These are phyloP conservation scores for Candidula unifasciata DNA, from an alignment of 2,888 invertebrate species.

Conservation along the genomic window DNA sequence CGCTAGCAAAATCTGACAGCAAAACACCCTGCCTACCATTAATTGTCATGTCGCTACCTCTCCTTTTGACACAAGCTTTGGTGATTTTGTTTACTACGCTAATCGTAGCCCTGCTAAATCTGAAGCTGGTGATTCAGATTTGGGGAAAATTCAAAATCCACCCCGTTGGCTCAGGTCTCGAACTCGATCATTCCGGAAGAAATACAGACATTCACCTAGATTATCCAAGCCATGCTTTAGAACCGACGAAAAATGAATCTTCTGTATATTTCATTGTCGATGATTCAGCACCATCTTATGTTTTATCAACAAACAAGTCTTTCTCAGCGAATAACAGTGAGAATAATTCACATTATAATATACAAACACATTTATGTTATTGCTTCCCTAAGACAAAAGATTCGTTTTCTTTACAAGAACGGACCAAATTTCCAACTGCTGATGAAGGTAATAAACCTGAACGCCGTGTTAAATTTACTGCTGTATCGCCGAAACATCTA, in stretches of 20 bases:
- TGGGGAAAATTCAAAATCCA: slow-evolving; percentile 2
- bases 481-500: not conserved
- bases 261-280: not conserved
- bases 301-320: not conserved
- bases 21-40: slow-evolving; percentile 2
- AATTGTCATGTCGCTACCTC: not conserved
- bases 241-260: not conserved
- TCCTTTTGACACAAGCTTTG: slow-evolving; percentile 9
- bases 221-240: not conserved
- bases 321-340: not conserved
- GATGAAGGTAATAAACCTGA: not conserved
- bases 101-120: not conserved
- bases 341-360: not conserved
- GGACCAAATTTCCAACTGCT: not conserved
- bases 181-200: not conserved
- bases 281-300: not conserved
- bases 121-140: slow-evolving; percentile 10
- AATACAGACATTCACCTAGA: not conserved
- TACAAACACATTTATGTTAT: no score
- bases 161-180: not conserved
- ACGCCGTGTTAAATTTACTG: not conserved
- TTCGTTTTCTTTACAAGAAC: not conserved
- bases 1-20: not conserved
- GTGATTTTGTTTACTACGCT: slow-evolving; percentile 7
- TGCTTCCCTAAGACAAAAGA: not conserved